Evolutionary conservation across 2,888 invertebrate genomes (phyloP).

Genomic region (Agrochola circellaris): DNA sequence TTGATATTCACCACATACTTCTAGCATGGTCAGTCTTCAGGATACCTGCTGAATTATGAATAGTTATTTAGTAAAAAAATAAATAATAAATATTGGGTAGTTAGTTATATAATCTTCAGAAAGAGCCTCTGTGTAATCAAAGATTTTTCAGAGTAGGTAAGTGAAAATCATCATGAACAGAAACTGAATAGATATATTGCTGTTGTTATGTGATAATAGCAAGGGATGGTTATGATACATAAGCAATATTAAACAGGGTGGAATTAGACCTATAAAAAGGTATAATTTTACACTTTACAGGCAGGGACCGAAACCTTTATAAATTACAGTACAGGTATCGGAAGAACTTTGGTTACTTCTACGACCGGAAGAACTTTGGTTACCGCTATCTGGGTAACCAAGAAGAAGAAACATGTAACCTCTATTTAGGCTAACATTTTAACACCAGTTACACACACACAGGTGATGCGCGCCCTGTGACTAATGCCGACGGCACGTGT

Average conservation of each 20-base stretch:
- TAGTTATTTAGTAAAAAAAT: neutral
- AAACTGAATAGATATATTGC: neutral
- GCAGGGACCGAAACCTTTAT: too few species aligned
- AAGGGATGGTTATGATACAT: neutral
- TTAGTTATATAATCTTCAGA: conserved; percentile 73
- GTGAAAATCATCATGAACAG: conserved; percentile 80
- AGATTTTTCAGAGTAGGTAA: conserved; percentile 84
- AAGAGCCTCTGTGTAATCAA: conserved; percentile 89
- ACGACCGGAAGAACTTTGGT: too few species aligned
- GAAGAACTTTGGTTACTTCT: too few species aligned
- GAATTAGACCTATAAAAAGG: neutral
- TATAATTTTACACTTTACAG: neutral
- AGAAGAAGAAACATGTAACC: too few species aligned
- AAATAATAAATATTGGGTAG: neutral
- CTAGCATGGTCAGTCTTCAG: conserved; percentile 91
- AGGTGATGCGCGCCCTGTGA: too few species aligned
- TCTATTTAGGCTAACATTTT: too few species aligned
- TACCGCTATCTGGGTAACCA: too few species aligned
- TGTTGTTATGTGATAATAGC: neutral
- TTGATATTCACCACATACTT: neutral
- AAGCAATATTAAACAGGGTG: neutral
- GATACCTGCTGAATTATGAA: conserved; percentile 91
- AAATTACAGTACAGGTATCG: too few species aligned
- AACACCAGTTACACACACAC: too few species aligned
- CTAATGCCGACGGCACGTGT: too few species aligned